Evolutionary conservation across 2,113 vertebrate genomes (phyloP), one percentile per base, ranked within the genome.

Genomic region (Esox niger): DNA sequence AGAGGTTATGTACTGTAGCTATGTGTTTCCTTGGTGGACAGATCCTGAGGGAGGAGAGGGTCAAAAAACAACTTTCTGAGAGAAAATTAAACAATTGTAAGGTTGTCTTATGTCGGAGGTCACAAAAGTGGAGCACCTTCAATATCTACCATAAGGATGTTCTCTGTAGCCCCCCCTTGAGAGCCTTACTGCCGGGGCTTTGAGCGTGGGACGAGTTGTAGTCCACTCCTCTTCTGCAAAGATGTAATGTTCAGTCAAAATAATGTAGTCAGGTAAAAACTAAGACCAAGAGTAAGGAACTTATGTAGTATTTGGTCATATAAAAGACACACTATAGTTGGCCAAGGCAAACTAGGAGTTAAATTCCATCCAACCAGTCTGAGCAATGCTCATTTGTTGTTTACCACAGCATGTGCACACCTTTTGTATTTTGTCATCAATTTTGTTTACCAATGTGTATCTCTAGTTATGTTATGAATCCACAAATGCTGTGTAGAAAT

Each of bases 141-240:
- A 99, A 94, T 98, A 98, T 98, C 97, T 97, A 95, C 95, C 95
- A 92, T 99, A 99, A 82, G 97, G 97, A 87, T 98, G 95, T 85
- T 99, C 96, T 92, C 97, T 95, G 95, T 95, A 98, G 87, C 91
- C 94, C 88, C 94, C 95, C 94, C 96, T 90, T 86, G 93, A 91
- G 89, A 95, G 91, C 89, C 95, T 95, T 83, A 94, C 85, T 57
- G 93, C 87, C 21, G 95, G 94, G 76, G 95, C 96, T 93, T 98
- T 99, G 88, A 95, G 90, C 82, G 89, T 93, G 78, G 94, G 91
- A 82, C 95, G 94, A 68, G 91, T 84, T 17, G 89, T 87, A 54
- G 88, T 86, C 96, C 96, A 98, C 86, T 98, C 95, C 91, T 99
- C 96, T 90, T 96, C 93, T 85, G 89, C 91, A 94, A n/a, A 90